Evolutionary conservation across 1,140 invertebrate genomes (phyloP).

Genomic region (Rhagoletis pomonella): DNA sequence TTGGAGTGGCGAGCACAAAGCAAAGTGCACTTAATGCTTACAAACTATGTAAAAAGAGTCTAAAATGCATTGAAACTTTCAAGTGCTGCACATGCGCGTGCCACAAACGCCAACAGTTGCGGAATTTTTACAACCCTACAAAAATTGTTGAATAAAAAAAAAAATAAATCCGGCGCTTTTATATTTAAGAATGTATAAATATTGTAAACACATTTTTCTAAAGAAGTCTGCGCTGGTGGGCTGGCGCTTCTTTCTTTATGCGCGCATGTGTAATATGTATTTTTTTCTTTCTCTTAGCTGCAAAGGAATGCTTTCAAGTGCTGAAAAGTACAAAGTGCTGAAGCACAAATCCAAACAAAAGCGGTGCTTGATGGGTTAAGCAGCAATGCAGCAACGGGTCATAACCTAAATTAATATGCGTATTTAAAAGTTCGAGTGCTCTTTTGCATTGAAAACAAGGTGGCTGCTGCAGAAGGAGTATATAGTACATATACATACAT

Average conservation of each 20-base stretch:
- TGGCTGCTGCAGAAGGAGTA: neutral
- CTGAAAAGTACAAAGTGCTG: neutral
- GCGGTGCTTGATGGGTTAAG: slow-evolving; percentile 24
- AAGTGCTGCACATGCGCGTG: slow-evolving; percentile 48
- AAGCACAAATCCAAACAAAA: slow-evolving; percentile 15
- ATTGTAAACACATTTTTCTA: slow-evolving; percentile 18
- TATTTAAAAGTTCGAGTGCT: slow-evolving; percentile 40
- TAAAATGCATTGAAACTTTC: neutral
- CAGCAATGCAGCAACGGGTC: neutral
- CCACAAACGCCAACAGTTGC: slow-evolving; percentile 41
- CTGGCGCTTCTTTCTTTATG: neutral
- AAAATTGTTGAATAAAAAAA: neutral
- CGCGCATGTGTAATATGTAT: no score
- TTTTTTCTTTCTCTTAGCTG: neutral
- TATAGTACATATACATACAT: neutral
- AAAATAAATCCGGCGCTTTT: neutral
- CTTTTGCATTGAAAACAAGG: slow-evolving; percentile 31
- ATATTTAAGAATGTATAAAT: neutral
- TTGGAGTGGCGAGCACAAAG: slow-evolving; percentile 16
- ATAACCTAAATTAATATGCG: slow-evolving; percentile 49
- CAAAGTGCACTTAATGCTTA: neutral
- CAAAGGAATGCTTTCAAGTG: slow-evolving; percentile 24
- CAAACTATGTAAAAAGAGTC: neutral
- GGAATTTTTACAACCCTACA: slow-evolving; percentile 41
- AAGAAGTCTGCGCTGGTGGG: slow-evolving; percentile 30